Percentiles rank a stretch among this genome's conserved stretches.
These are phyloP conservation scores for Atrichornis clamosus DNA, from an alignment of 2,113 vertebrate genomes.

Conservation along the genomic window DNA sequence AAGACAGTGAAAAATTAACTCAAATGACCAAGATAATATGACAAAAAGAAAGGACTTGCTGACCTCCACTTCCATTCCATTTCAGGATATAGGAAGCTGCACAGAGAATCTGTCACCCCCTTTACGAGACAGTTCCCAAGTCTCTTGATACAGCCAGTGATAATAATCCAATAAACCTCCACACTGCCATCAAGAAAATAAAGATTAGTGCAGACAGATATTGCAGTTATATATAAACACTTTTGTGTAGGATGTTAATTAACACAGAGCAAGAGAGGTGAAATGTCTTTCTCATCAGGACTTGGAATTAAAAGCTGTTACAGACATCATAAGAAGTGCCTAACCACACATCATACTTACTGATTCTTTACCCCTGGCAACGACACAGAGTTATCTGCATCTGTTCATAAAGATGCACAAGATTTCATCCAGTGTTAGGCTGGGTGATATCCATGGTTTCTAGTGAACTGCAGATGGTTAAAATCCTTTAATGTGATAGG, in stretches of 20 bases:
- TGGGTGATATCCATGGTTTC: background rate
- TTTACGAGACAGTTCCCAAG: rapidly evolving
- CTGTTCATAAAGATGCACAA: background rate
- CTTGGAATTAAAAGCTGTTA: background rate
- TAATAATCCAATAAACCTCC: background rate
- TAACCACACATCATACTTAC: background rate
- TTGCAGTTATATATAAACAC: background rate
- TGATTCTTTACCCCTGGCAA: background rate
- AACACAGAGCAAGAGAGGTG: background rate
- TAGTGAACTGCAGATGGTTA: background rate
- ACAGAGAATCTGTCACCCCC: background rate
- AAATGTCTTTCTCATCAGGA: background rate
- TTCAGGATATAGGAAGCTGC: background rate
- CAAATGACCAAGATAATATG: background rate
- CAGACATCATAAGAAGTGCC: background rate
- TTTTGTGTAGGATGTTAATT: background rate
- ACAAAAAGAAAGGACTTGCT: background rate
- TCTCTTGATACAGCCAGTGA: background rate
- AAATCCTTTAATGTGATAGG: background rate
- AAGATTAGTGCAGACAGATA: background rate
- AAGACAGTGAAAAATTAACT: background rate
- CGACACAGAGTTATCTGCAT: background rate
- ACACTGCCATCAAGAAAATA: background rate
- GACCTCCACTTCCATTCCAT: background rate
- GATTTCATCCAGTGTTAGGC: background rate